Percentiles rank a stretch among this genome's conserved stretches.
phyloP scores from a whole-genome alignment of 2,113 vertebrate genomes.

The Urocitellus parryii region DNA sequence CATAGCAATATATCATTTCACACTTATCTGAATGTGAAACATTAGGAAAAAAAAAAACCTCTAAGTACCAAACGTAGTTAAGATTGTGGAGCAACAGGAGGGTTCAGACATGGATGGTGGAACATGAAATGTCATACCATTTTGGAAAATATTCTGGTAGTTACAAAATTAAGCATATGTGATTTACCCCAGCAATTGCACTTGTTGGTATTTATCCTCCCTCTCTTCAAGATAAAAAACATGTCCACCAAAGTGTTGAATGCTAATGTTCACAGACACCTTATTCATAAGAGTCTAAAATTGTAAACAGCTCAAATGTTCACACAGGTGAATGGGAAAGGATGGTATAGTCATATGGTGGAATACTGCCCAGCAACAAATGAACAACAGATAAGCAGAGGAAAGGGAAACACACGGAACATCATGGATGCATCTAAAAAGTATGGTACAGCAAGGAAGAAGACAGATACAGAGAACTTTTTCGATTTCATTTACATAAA shows the following conservation, averaged over 20 bases:
- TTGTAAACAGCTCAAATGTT: neutral
- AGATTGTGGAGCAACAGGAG: neutral
- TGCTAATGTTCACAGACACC: neutral
- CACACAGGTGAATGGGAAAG: neutral
- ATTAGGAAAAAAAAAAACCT: neutral
- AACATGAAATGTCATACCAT: neutral
- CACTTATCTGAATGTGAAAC: neutral
- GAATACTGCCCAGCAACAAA: neutral
- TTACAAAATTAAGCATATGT: neutral
- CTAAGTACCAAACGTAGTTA: neutral
- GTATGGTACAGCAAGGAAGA: neutral
- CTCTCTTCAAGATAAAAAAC: conserved; percentile 13
- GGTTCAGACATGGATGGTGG: neutral
- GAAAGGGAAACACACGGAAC: neutral
- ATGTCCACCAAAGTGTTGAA: neutral
- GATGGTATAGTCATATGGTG: neutral
- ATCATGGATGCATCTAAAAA: neutral
- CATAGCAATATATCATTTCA: neutral
- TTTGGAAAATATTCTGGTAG: neutral
- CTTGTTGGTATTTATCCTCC: neutral
- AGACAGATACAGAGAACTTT: neutral
- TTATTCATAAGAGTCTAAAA: neutral
- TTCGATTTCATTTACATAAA: neutral
- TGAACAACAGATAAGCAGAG: neutral
- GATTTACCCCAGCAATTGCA: neutral